phyloP scores from a whole-genome alignment of 2,797 vertebrate genomes.

The Acanthis flammea region DNA sequence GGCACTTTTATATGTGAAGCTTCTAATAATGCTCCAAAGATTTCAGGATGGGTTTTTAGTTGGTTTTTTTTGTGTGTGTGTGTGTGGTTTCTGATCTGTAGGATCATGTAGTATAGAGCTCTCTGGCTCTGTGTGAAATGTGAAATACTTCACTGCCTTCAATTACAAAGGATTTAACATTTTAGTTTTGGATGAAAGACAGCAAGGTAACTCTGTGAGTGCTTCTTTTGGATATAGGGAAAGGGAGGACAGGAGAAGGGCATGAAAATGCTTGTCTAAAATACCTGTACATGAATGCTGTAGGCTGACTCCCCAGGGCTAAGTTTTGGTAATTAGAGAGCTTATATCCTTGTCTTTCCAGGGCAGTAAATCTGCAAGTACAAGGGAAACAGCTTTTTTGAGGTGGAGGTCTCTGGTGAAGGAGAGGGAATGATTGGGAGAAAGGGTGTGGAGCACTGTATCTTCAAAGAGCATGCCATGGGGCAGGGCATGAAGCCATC shows the following conservation, averaged over 20 bases:
- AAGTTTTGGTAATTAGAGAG: neutral
- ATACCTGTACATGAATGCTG: neutral
- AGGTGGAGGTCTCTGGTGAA: neutral
- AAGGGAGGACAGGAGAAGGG: neutral
- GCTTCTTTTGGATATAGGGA: neutral
- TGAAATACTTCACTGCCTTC: neutral
- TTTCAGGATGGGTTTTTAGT: neutral
- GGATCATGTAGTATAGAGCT: neutral
- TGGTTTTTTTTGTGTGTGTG: no score
- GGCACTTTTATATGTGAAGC: neutral
- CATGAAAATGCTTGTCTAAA: constrained; percentile 25
- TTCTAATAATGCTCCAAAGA: neutral
- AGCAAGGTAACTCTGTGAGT: neutral
- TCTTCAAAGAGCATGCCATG: constrained; percentile 1
- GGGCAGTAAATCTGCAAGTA: neutral
- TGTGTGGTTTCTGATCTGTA: neutral
- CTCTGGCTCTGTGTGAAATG: neutral
- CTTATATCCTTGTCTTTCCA: neutral
- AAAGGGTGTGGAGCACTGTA: neutral
- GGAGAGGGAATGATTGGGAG: neutral
- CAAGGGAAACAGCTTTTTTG: neutral
- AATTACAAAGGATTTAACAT: neutral
- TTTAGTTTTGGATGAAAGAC: neutral
- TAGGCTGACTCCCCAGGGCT: neutral
- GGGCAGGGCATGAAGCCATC: neutral